Conservation (phyloP, 2,113 vertebrate genomes). For the Nycticorax nycticorax region DNA sequence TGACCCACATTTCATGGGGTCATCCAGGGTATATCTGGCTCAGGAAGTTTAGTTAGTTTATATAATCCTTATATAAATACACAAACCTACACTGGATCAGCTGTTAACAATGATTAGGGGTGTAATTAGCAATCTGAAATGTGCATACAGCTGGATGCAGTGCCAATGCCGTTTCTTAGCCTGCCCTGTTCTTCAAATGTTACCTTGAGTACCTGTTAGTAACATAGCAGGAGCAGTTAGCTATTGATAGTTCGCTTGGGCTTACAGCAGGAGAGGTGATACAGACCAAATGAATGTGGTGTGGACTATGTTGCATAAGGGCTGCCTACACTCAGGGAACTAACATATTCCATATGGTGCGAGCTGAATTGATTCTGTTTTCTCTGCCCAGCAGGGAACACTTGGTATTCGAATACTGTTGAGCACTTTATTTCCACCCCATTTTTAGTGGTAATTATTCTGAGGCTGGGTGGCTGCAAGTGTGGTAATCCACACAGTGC, state of each 20-base stretch:
- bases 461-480: constrained; percentile 41
- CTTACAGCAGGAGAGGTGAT: not conserved
- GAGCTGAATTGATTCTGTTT: constrained; percentile 39
- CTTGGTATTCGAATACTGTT: constrained; percentile 37
- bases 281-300: not conserved
- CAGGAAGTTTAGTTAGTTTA: not conserved
- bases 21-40: not conserved
- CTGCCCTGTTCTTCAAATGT: not conserved
- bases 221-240: not conserved
- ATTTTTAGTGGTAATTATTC: constrained; percentile 60
- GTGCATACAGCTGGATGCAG: not conserved
- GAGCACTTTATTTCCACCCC: constrained; percentile 45
- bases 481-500: constrained; percentile 35
- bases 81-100: not conserved
- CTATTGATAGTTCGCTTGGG: not conserved
- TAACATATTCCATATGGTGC: constrained; percentile 44
- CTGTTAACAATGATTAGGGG: not conserved
- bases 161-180: not conserved
- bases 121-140: not conserved
- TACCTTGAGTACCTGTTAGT: not conserved
- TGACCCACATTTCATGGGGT: not conserved
- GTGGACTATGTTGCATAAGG: constrained; percentile 26
- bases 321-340: constrained; percentile 15
- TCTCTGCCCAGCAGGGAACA: constrained; percentile 31
- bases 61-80: not conserved